Conservation (phyloP, 1,140 invertebrate species). For the Hormaphis cornu region DNA sequence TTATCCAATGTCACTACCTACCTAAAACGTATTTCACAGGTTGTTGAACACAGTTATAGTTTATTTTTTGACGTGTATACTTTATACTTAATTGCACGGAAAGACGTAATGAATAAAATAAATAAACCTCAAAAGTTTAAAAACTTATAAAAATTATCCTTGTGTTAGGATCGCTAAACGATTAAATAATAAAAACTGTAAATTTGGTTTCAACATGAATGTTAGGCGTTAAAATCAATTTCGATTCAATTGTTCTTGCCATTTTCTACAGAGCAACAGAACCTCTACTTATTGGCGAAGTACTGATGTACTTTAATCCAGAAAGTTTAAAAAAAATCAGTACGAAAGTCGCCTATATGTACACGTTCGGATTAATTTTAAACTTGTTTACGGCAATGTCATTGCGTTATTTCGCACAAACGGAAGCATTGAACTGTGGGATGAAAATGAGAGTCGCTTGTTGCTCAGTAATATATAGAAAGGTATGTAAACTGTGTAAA, state of each 20-base stretch:
- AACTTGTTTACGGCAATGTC: conserved; percentile 60
- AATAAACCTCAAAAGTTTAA: no score
- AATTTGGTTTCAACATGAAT: no score
- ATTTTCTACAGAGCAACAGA: conserved; percentile 50
- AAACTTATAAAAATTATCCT: no score
- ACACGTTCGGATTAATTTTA: conserved; percentile 57
- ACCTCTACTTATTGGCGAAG: conserved; percentile 59
- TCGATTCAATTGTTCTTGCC: not conserved
- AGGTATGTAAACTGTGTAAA: conserved; percentile 53
- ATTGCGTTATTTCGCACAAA: conserved; percentile 67
- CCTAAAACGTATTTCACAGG: no score
- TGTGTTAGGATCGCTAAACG: no score
- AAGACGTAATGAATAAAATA: no score
- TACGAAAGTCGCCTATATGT: conserved; percentile 52
- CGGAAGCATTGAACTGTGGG: conserved; percentile 60
- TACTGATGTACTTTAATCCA: conserved; percentile 60
- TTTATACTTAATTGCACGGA: no score
- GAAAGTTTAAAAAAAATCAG: conserved; percentile 37
- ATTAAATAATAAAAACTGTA: no score
- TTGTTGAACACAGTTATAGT: no score
- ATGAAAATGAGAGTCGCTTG: conserved; percentile 70
- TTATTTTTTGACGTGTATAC: no score
- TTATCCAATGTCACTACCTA: no score
- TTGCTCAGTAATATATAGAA: conserved; percentile 70
- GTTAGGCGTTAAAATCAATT: no score